Base-by-base conservation (phyloP, 2,113 vertebrate species). In the Poicephalus meyeri region DNA sequence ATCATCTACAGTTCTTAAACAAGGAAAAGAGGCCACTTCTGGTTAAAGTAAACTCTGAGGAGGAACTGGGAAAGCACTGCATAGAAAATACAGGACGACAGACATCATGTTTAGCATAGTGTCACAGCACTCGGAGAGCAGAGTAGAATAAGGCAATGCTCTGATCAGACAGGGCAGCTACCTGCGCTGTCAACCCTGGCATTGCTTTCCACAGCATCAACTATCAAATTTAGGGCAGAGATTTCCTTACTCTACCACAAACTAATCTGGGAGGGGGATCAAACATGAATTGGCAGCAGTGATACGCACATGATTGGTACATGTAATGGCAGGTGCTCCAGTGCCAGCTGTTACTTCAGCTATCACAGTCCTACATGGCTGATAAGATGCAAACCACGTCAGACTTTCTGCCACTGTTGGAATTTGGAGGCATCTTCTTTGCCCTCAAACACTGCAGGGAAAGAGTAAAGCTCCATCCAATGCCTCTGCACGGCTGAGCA, bases 231-330 rank as follows among this genome's bases (percentile, higher is more conserved):
- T 11, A 64, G 33, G 28, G 47, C 47, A 93, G 52, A 7, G 2
- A 76, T 26, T 82, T 79, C 35, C 52, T 85, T 60, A 46, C 37
- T 56, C 20, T 46, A 20, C 2, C 0, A 6, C 7, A n/a, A 74
- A 16, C 10, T 49, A 31, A 55, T 46, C 13, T 49, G 7, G 4
- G 19, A 66, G 37, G 17, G 11, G 74, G 31, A 63, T 23, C 56
- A 69, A 91, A 60, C 13, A 13, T 2, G 11, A 42, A 12, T 5
- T 24, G 76, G 44, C 50, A 87, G 78, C 78, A 78, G 60, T 7
- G 35, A 65, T 10, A 37, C 0, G 0, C 29, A n/a, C 8, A 1
- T 4, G 44, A 25, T 9, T 2, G 5, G 41, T 28, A 71, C 8
- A 15, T 0, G 0, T 4, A 60, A 83, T 10, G 26, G 20, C 17